These are phyloP conservation scores for Planiliza haematocheilus DNA, from an alignment of 2,113 vertebrate species.

Conservation along the genomic window DNA sequence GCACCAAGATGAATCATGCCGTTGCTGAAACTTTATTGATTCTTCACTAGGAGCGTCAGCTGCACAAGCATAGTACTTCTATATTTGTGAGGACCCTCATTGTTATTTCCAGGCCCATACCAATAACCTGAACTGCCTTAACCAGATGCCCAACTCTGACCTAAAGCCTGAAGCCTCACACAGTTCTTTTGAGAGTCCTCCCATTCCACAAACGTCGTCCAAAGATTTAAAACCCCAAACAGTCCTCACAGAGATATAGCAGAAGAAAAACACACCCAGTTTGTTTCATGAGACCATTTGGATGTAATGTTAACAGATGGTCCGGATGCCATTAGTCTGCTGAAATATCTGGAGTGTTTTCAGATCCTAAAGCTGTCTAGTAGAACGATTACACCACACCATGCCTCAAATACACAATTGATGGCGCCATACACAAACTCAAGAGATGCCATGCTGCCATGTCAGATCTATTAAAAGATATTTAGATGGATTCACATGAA, in stretches of 20 bases:
- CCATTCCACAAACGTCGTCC: too few species aligned
- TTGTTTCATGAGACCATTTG: constrained; percentile 16
- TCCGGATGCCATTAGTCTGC: constrained; percentile 38
- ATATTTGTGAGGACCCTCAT: background rate
- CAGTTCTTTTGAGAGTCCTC: too few species aligned
- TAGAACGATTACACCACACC: background rate
- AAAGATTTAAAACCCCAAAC: background rate
- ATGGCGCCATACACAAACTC: background rate
- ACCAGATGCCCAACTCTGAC: too few species aligned
- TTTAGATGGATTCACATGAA: background rate
- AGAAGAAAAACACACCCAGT: background rate
- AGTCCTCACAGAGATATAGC: background rate
- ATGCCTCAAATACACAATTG: constrained; percentile 2
- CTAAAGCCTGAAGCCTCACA: too few species aligned
- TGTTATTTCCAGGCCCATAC: too few species aligned
- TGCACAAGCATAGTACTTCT: background rate
- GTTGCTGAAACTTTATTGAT: constrained; percentile 1
- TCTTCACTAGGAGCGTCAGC: background rate
- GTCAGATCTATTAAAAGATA: background rate
- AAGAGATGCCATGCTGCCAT: background rate
- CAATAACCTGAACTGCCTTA: too few species aligned
- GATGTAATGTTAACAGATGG: constrained; percentile 36
- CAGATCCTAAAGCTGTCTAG: background rate
- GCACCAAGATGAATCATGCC: background rate
- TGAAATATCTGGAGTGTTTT: constrained; percentile 47